Evolutionary conservation across 2,113 vertebrate genomes (phyloP).

Genomic region (Rhipidura dahli): DNA sequence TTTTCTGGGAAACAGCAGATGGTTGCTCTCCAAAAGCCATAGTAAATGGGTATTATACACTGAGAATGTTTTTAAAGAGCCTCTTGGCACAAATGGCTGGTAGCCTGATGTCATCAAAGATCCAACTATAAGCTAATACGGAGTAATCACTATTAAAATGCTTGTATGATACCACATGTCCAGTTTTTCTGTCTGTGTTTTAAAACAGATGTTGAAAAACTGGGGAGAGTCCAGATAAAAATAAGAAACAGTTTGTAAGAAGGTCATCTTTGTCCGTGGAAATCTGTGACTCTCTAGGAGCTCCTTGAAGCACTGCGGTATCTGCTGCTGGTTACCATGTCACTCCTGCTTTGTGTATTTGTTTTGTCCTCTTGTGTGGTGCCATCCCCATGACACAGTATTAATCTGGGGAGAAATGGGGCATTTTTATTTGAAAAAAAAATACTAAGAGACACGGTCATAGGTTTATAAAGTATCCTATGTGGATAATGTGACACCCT

Average conservation of each 20-base stretch:
- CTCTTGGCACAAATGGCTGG: background rate
- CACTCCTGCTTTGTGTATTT: background rate
- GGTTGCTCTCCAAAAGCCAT: background rate
- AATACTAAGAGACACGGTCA: background rate
- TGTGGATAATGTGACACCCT: background rate
- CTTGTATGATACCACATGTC: background rate
- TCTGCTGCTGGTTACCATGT: background rate
- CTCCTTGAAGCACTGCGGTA: background rate
- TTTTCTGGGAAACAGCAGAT: background rate
- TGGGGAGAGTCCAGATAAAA: background rate
- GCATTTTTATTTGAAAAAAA: background rate
- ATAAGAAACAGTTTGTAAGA: background rate
- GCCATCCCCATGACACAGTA: background rate
- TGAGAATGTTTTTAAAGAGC: background rate
- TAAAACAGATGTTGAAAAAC: background rate
- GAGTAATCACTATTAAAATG: background rate
- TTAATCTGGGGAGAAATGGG: background rate
- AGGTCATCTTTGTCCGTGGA: background rate
- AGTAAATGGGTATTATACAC: background rate
- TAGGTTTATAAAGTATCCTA: background rate
- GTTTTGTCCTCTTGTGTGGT: background rate
- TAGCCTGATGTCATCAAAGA: background rate
- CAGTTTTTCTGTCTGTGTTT: constrained; percentile 15
- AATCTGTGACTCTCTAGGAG: background rate
- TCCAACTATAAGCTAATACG: background rate